Base-by-base conservation (phyloP, 2,888 invertebrate genomes). In the Cylindroiulus punctatus region DNA sequence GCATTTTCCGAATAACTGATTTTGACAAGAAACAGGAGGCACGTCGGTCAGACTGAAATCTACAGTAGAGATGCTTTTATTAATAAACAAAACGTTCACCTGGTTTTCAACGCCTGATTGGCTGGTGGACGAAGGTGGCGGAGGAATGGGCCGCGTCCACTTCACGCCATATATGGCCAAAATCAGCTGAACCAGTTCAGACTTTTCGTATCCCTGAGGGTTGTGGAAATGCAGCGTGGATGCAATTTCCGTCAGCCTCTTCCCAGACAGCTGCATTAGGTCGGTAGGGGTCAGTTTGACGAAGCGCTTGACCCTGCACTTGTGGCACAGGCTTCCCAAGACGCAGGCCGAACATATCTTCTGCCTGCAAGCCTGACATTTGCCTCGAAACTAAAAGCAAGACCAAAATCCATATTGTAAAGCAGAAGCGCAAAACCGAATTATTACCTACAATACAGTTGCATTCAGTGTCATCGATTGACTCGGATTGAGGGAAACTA, bases 171-270 rank as follows among this genome's bases (percentile, higher is more conserved):
- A 81, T 22, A 81, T 76, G 52, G 81, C 81, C 36, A 85, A 14
- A 22, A 85, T 85, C 5, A 85, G 42, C 57, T 85, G 85, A 0
- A 85, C 85, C n/a, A 85, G 44, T 22, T 85, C 85, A 12, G 81
- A 81, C n/a, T 85, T 85, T 26, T 85, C 85, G 40, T 76, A 85
- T n/a, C 85, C 85, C 42, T 85, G 81, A 81, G 81, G 81, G 44
- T 85, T 81, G 44, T 76, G 85, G 19, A 85, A 32, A 22, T 85
- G 81, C 30, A 85, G 40, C 32, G 85, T 81, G 17, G 81, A 8
- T 19, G 81, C 32, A 32, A 85, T 85, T 26, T 85, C 85, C 1
- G 36, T 81, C 22, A 85, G 42, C 32, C 30, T 36, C 17, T 85
- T 85, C 2, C 42, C 57, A 12, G 76, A 42, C 30, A 81, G 81